These are phyloP conservation scores for Cheumatopsyche charites DNA, from an alignment of 1,140 invertebrate genomes.

Conservation along the genomic window DNA sequence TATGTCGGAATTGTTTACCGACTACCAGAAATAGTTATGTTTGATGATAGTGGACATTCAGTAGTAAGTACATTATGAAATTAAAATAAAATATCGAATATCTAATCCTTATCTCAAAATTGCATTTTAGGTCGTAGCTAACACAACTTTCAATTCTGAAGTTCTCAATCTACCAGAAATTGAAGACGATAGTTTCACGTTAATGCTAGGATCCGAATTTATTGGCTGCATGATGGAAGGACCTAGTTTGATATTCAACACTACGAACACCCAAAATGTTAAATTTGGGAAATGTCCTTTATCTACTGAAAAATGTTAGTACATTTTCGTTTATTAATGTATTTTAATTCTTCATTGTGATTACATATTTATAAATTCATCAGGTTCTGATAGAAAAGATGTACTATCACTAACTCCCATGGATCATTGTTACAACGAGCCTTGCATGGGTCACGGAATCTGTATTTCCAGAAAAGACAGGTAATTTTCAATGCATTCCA, in stretches of 20 bases:
- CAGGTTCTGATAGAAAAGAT: conserved; percentile 60
- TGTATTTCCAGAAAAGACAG: conserved; percentile 74
- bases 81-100: too few species aligned
- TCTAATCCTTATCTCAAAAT: not conserved
- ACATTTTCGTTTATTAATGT: conserved; percentile 15
- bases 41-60: conserved; percentile 55
- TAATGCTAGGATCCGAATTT: conserved; percentile 80
- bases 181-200: conserved; percentile 65
- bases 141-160: conserved; percentile 77
- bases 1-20: conserved; percentile 71
- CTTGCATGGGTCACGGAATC: conserved; percentile 80
- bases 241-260: conserved; percentile 78
- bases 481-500: conserved; percentile 48
- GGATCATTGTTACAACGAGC: conserved; percentile 77
- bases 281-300: conserved; percentile 77
- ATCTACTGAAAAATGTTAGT: conserved; percentile 72
- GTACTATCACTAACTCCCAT: conserved; percentile 62
- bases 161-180: conserved; percentile 72
- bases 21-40: conserved; percentile 56
- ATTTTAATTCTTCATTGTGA: not conserved
- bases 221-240: conserved; percentile 84
- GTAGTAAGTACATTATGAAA: conserved; percentile 37
- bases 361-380: conserved; percentile 24
- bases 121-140: conserved; percentile 70
- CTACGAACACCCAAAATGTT: conserved; percentile 69